Conservation (phyloP, 2,888 invertebrate genomes). For the Chouioia cunea region DNA sequence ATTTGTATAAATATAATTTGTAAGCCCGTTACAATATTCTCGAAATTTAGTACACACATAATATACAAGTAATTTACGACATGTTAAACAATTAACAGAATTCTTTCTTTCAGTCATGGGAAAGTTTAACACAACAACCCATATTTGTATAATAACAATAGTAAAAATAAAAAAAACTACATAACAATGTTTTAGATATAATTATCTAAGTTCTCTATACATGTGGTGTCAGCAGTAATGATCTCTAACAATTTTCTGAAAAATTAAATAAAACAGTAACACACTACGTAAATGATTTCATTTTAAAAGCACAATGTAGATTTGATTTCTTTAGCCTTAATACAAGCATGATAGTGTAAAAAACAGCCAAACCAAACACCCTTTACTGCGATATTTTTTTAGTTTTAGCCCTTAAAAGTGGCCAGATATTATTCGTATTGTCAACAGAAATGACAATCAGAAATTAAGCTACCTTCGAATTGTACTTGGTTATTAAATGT, state of each 20-base stretch:
- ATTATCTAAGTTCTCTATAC: neutral
- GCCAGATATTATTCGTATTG: constrained; percentile 10
- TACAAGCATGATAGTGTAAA: constrained; percentile 25
- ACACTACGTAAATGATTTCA: neutral
- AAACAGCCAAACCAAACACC: constrained; percentile 23
- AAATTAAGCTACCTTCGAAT: constrained; percentile 1
- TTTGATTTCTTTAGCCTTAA: constrained; percentile 1
- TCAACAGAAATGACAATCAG: neutral
- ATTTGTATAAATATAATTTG: constrained; percentile 29
- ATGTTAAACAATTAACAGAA: constrained; percentile 5
- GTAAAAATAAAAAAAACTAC: constrained; percentile 3
- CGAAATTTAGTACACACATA: neutral
- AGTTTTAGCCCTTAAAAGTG: constrained; percentile 5
- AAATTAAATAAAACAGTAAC: neutral
- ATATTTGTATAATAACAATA: neutral
- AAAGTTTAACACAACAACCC: constrained; percentile 22
- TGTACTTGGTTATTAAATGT: constrained; percentile 24
- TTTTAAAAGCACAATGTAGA: neutral
- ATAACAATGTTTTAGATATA: constrained; percentile 1
- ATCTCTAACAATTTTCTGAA: neutral
- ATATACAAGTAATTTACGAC: constrained; percentile 7
- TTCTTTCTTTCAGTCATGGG: constrained; percentile 38
- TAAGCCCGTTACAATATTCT: neutral
- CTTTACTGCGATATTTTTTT: constrained; percentile 7
- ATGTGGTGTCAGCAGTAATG: too few species aligned